phyloP scores from a whole-genome alignment of 2,888 invertebrate species.

The Ornithoptera priamus region DNA sequence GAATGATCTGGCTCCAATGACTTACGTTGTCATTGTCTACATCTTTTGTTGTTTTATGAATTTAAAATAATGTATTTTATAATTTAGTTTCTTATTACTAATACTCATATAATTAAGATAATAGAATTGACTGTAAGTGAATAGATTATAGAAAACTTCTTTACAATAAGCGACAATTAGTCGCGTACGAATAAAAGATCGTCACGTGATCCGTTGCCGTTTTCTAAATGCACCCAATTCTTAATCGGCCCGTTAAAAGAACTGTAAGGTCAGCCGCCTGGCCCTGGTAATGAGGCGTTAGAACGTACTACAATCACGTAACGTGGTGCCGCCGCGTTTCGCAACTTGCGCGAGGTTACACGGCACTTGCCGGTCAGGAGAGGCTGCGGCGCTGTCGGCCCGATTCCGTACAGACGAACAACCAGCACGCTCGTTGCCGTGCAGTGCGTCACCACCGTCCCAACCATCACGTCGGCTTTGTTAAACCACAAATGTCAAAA shows the following conservation, averaged over 20 bases:
- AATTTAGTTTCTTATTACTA: no score
- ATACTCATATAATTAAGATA: no score
- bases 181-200: neutral
- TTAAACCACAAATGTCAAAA: no score
- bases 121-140: no score
- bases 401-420: constrained; percentile 1
- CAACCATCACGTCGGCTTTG: no score
- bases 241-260: constrained; percentile 14
- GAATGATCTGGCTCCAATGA: no score
- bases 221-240: constrained; percentile 20
- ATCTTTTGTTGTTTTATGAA: no score
- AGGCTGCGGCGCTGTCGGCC: neutral
- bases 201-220: neutral
- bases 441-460: no score
- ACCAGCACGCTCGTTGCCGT: neutral
- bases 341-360: constrained; percentile 29
- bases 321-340: constrained; percentile 21
- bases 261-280: constrained; percentile 47
- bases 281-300: constrained; percentile 52
- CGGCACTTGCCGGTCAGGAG: constrained; percentile 12
- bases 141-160: no score
- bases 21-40: no score
- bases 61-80: no score
- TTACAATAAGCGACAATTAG: no score
- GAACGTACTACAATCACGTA: constrained; percentile 36